These are phyloP conservation scores for Hippocampus mohnikei DNA, from an alignment of 2,113 vertebrate genomes.

Conservation along the genomic window DNA sequence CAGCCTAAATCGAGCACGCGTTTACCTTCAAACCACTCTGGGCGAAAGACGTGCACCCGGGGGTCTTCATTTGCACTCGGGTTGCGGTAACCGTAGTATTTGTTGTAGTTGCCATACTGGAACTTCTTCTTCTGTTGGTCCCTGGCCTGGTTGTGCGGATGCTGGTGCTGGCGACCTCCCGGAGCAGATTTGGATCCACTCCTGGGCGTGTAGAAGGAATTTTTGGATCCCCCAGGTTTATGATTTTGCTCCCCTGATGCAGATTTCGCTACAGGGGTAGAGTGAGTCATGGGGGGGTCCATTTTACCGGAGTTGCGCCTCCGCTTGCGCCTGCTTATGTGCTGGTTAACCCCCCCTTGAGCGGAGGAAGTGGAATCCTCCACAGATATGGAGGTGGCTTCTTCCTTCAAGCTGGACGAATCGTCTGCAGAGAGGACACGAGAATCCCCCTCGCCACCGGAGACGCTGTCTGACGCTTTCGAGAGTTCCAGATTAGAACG, in stretches of 20 bases:
- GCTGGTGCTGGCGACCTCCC: conserved; percentile 50
- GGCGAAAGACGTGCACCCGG: conserved; percentile 73
- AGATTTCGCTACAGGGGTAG: conserved; percentile 44
- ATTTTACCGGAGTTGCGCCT: conserved; percentile 83
- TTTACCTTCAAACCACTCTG: conserved; percentile 86
- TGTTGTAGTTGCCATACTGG: conserved; percentile 89
- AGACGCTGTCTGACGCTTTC: conserved; percentile 65
- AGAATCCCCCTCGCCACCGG: conserved; percentile 39
- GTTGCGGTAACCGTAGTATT: conserved; percentile 92
- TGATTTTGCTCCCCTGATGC: conserved; percentile 32
- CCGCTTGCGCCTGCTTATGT: conserved; percentile 76
- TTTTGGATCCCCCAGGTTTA: conserved; percentile 15
- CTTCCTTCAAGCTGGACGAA: conserved; percentile 72
- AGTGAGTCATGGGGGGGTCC: conserved; percentile 59
- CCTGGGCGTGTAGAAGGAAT: conserved; percentile 54
- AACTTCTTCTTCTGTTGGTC: conserved; percentile 73
- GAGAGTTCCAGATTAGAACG: conserved; percentile 61
- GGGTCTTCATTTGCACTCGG: conserved; percentile 79
- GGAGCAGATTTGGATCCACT: conserved; percentile 36
- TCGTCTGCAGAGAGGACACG: conserved; percentile 70
- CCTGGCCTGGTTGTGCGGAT: conserved; percentile 33
- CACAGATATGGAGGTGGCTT: conserved; percentile 57
- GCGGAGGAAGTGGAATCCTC: conserved; percentile 65
- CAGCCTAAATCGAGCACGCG: conserved; percentile 87
- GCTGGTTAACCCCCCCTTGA: conserved; percentile 46